Evolutionary conservation across 1,140 invertebrate genomes (phyloP), one percentile per base, ranked within the genome.

Genomic region (Drosophila nasuta): DNA sequence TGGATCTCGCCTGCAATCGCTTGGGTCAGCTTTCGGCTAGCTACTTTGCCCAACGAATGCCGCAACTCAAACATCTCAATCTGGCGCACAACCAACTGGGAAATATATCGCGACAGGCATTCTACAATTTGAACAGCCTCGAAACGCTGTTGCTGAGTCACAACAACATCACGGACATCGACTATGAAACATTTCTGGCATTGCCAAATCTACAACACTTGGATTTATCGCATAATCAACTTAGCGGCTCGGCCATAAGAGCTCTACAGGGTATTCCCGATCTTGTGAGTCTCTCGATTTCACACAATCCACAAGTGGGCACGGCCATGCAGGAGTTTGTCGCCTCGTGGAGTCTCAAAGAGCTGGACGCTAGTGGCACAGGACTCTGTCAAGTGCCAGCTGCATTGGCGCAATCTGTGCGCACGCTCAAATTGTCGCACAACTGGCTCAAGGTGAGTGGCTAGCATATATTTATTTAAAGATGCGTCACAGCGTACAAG

Each of bases 381-480:
- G 96, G 96, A 28, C 93, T 98, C 11, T 95, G 94, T 59, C 94
- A 95, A 81, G 95, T 98, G 17, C 97, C 97, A 1, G 95, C 96
- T 54, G 95, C 96, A 46, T 93, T 98, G 54, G 97, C 97, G 5
- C 95, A 96, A 87, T 97, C 97, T 1, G 96, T 98, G 13, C 93
- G 96, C 20, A 96, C 96, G 67, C 93, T 98, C 17, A 95, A 96
- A 30, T 92, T 98, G 0, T 94, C 96, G 1, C 95, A 96, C 11
- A 98, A 98, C 81, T 93, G 91, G 91, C 69, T 92, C 0, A 81
- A 78, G 92, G 92, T 92, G 48, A 91, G 83, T 83, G 7, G 15
- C 1, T 35, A 58, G 20, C 20, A 25, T 25, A 25, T 25, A 25
- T 25, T 25, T 25, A 17, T 17, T 8, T 13, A 58, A 0, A 45